Evolutionary conservation across 2,797 vertebrate genomes (phyloP), one percentile per base, ranked within the genome.

Genomic region (Helicolenus hilgendorfi): DNA sequence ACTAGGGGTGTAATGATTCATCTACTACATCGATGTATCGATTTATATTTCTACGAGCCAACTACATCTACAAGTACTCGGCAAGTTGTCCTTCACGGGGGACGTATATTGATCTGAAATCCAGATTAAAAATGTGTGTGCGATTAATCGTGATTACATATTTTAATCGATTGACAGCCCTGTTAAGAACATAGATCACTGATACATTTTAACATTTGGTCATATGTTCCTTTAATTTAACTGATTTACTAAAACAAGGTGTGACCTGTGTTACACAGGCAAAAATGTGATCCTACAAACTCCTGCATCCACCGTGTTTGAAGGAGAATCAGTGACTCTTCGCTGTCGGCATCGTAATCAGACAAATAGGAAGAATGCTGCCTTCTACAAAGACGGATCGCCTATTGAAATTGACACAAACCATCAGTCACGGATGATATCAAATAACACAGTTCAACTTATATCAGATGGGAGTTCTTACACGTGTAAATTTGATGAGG

Each of bases 291-390:
- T 70, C 38, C 72, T 75, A 36, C 1, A 63, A 56, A 22, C 2
- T 56, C 67, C 73, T 36, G 35, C 67, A 3, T 56, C 24, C 41
- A 7, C 49, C 24, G 1, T 80, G 72, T 83, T 62, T n/a, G 29
- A 58, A 45, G 65, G 72, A 31, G 85, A 84, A 45, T 53, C 59
- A 11, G 80, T 87, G 70, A 68, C 79, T 33, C 38, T 86, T 41
- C 33, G 6, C 64, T 86, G 78, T 55, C 6, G 73, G 22, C 24
- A 36, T 72, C 58, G 53, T 11, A 0, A 2, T 56, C 53, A 11
- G 62, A 15, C 2, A 26, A 18, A 33, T 3, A 4, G 26, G 3
- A 68, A 10, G 3, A 68, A 10, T 2, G 62, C 56, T 22, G 3
- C 27, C 7, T 81, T 81, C 71, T 68, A 74, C 71, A 68, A n/a